Conservation (phyloP, 2,113 vertebrate genomes). For the Burhinus oedicnemus region DNA sequence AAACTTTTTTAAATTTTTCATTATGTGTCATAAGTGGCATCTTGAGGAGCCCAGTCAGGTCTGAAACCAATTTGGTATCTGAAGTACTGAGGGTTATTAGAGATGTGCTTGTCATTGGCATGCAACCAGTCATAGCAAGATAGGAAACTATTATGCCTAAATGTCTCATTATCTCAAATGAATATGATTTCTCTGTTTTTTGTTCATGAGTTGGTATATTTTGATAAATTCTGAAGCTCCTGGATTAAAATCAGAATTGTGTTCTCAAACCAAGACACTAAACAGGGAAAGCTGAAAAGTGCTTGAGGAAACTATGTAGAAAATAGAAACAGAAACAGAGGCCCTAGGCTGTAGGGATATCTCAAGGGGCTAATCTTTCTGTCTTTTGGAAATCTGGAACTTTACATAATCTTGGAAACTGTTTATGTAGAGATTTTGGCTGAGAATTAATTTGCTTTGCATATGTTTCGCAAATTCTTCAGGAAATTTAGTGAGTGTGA, state of each 20-base stretch:
- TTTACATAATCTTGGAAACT: neutral
- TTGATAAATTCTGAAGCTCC: neutral
- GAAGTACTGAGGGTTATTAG: neutral
- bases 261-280: neutral
- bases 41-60: neutral
- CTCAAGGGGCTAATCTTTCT: slow-evolving; percentile 18
- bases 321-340: neutral
- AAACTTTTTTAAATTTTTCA: too few relatives aligned
- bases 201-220: neutral
- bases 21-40: neutral
- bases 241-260: neutral
- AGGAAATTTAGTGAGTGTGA: neutral
- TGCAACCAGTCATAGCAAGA: neutral
- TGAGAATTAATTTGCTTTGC: neutral
- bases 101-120: neutral
- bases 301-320: neutral
- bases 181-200: neutral
- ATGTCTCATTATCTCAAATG: neutral
- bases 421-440: neutral
- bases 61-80: neutral
- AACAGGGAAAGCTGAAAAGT: neutral
- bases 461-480: neutral
- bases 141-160: neutral
- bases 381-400: neutral
- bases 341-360: neutral